Evolutionary conservation across 64 coral and sea anemone species (phyloP), one percentile per base, ranked within the genome.

Genomic region (Actinia equina): DNA sequence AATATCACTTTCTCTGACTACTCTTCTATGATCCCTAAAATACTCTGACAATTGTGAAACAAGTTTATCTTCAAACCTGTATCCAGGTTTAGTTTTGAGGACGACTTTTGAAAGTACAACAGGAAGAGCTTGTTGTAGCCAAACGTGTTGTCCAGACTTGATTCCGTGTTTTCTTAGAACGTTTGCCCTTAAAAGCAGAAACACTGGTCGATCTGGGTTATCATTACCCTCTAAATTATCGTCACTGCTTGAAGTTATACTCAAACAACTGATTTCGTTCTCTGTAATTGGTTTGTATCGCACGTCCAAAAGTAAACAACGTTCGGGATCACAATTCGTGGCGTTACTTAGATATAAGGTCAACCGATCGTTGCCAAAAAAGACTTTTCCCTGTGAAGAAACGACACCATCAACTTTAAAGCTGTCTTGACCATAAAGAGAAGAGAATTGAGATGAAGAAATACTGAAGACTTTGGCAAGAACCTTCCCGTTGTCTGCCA

Each of bases 21-120:
- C 43, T 76, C 69, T 74, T 30, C 12, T 74, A 41, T 74, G 42
- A 30, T 74, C 7, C 10, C 69, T 74, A 74, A 74, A 74, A 74
- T 30, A 74, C 7, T 74, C 69, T 9, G 23, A 41, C 8, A 74
- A 30, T 37, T 74, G 10, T 13, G 7, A 30, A 30, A 74, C 69
- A 30, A 74, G 23, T 15, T 74, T 14, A 74, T 74, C 69, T 26
- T 74, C 25, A 74, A 76, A 84, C 25, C 5, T 84, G 5, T 84
- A 63, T 19, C 57, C 64, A 22, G 63, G 76, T 17, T 6, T 84
- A 59, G 76, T 43, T 6, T 53, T 83, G 25, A 89, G 22, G 1
- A 89, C 63, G 44, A 89, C 80, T 77, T 42, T 89, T 56, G 82
- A 64, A 27, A 89, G 44, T 58, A 82, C 63, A 13, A 84, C 19